phyloP scores from a whole-genome alignment of 2,113 vertebrate genomes.

The Cinclus cinclus region DNA sequence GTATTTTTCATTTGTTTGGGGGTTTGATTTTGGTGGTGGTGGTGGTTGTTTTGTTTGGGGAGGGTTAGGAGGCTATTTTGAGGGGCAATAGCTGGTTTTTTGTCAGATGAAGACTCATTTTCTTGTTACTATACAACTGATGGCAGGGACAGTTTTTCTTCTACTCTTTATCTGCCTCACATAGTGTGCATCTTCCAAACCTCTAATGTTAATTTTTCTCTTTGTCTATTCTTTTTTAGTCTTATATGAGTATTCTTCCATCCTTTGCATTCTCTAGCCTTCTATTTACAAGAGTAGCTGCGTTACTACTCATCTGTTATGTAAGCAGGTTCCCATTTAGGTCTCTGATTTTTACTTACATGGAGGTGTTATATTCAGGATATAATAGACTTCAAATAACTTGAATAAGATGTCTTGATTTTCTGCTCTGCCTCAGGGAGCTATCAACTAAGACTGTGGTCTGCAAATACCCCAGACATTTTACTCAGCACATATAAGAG shows the following conservation, averaged over 20 bases:
- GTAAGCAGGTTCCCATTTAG: background rate
- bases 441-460: background rate
- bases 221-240: background rate
- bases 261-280: background rate
- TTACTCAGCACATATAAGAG: background rate
- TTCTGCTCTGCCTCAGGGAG: background rate
- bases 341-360: background rate
- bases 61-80: background rate
- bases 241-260: background rate
- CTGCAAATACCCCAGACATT: background rate
- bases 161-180: background rate
- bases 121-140: background rate
- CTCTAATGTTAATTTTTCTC: background rate
- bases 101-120: background rate
- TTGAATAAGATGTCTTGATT: background rate
- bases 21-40: background rate
- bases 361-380: background rate
- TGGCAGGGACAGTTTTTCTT: background rate
- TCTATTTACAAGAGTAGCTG: background rate
- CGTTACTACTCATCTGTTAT: background rate
- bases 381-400: background rate
- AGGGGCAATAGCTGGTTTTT: accelerated
- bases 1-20: background rate
- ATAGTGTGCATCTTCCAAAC: background rate
- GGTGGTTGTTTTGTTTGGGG: background rate